These are phyloP conservation scores for Alloscopus bannaensis DNA, from an alignment of 2,888 invertebrate species.

Conservation along the genomic window DNA sequence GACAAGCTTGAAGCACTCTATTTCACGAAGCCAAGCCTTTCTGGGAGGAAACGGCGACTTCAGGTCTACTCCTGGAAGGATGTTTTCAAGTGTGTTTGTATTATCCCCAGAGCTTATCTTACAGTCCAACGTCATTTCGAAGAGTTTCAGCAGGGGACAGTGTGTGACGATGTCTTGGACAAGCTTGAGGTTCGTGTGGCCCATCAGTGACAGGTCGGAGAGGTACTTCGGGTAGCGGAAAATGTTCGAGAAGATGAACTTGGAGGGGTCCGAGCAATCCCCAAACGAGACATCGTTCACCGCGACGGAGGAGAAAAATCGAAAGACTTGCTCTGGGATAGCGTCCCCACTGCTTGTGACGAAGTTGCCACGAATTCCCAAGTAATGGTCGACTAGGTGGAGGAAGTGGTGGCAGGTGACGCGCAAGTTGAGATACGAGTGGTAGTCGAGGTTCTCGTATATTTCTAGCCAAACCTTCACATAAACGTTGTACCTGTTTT, in stretches of 20 bases:
- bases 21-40: neutral
- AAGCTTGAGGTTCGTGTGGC: neutral
- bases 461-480: constrained; percentile 53
- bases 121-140: constrained; percentile 59
- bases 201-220: constrained; percentile 25
- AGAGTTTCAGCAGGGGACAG: neutral
- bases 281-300: constrained; percentile 50
- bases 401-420: constrained; percentile 42
- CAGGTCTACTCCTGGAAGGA: constrained; percentile 53
- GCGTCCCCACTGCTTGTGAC: neutral
- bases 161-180: too few relatives aligned
- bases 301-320: constrained; percentile 37
- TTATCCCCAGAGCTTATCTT: constrained; percentile 13
- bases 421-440: constrained; percentile 35
- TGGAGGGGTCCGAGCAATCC: constrained; percentile 9
- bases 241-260: constrained; percentile 26
- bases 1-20: constrained; percentile 51
- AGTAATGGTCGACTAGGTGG: constrained; percentile 48
- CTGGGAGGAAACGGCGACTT: constrained; percentile 8
- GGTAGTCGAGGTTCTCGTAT: constrained; percentile 37
- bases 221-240: constrained; percentile 38
- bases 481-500: neutral
- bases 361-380: constrained; percentile 35
- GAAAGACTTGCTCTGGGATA: constrained; percentile 25
- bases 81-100: neutral